Evolutionary conservation across 2,888 invertebrate genomes (phyloP).

Genomic region (Orthosia cruda): DNA sequence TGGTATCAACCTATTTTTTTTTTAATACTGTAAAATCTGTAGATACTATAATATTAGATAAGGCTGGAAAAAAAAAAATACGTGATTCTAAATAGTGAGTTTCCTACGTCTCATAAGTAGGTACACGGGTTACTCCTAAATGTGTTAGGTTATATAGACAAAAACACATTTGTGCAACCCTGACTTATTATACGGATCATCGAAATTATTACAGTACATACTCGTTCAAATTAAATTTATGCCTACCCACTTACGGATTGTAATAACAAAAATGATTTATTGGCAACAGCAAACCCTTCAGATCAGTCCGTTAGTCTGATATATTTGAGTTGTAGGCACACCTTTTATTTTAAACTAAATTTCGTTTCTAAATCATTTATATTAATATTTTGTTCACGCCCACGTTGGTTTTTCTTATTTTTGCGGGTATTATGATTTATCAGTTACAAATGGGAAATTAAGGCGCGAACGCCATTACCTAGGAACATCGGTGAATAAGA

Average conservation of each 20-base stretch:
- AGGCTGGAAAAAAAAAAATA: background rate
- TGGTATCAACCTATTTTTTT: too few species aligned
- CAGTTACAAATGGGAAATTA: slow-evolving; percentile 41
- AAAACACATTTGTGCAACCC: slow-evolving; percentile 27
- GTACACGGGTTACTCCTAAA: background rate
- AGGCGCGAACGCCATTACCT: slow-evolving; percentile 2
- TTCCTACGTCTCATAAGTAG: background rate
- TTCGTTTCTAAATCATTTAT: slow-evolving; percentile 49
- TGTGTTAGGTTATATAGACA: slow-evolving; percentile 6
- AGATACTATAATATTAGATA: too few species aligned
- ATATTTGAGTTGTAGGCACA: slow-evolving; percentile 20
- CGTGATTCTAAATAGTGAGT: slow-evolving; percentile 4
- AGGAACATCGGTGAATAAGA: background rate
- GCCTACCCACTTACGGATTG: slow-evolving; percentile 55
- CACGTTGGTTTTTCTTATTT: slow-evolving; percentile 41
- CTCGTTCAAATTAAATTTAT: slow-evolving; percentile 52
- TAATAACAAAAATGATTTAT: slow-evolving; percentile 64
- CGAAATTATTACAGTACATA: slow-evolving; percentile 58
- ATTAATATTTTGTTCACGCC: slow-evolving; percentile 52
- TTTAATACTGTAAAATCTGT: too few species aligned
- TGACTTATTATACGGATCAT: slow-evolving; percentile 45
- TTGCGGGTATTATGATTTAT: slow-evolving; percentile 42
- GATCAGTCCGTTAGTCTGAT: slow-evolving; percentile 41
- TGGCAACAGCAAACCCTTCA: slow-evolving; percentile 60
- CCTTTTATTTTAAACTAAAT: slow-evolving; percentile 48